Conservation (phyloP, 2,797 vertebrate species). For the Lepilemur ruficaudatus region DNA sequence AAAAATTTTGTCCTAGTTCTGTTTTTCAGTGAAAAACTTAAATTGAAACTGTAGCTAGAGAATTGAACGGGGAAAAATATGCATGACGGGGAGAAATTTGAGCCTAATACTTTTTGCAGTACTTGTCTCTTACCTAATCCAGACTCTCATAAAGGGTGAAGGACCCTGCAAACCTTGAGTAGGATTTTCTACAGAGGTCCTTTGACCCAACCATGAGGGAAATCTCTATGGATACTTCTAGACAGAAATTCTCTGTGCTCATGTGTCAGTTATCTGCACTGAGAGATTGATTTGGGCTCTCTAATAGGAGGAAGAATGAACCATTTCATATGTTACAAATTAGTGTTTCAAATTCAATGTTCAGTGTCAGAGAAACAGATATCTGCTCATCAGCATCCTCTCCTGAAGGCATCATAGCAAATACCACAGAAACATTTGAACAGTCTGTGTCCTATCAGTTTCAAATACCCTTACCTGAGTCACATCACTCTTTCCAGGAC, state of each 20-base stretch:
- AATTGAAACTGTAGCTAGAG: slow-evolving; percentile 42
- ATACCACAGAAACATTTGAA: slow-evolving; percentile 34
- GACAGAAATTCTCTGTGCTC: slow-evolving; percentile 37
- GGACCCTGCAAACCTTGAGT: slow-evolving; percentile 34
- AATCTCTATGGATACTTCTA: slow-evolving; percentile 58
- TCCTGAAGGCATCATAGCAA: neutral
- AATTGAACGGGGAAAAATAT: neutral
- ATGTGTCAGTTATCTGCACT: slow-evolving; percentile 31
- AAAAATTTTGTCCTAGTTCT: slow-evolving; percentile 16
- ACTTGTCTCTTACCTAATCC: neutral
- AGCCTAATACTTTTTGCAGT: slow-evolving; percentile 44
- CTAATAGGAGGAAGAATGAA: slow-evolving; percentile 60
- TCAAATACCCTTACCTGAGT: slow-evolving; percentile 57
- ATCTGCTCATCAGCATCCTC: slow-evolving; percentile 49
- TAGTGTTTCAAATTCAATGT: slow-evolving; percentile 67
- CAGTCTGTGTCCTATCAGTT: slow-evolving; percentile 33
- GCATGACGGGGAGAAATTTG: slow-evolving; percentile 41
- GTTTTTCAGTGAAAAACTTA: slow-evolving; percentile 46
- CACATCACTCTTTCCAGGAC: slow-evolving; percentile 40
- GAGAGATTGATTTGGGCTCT: slow-evolving; percentile 50
- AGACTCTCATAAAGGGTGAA: slow-evolving; percentile 54
- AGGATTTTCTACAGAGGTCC: slow-evolving; percentile 48
- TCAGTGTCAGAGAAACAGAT: slow-evolving; percentile 42
- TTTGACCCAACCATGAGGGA: slow-evolving; percentile 34
- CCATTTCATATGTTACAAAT: slow-evolving; percentile 68